Base-by-base conservation (phyloP, 2,888 invertebrate genomes). In the Seira sanloemensis region DNA sequence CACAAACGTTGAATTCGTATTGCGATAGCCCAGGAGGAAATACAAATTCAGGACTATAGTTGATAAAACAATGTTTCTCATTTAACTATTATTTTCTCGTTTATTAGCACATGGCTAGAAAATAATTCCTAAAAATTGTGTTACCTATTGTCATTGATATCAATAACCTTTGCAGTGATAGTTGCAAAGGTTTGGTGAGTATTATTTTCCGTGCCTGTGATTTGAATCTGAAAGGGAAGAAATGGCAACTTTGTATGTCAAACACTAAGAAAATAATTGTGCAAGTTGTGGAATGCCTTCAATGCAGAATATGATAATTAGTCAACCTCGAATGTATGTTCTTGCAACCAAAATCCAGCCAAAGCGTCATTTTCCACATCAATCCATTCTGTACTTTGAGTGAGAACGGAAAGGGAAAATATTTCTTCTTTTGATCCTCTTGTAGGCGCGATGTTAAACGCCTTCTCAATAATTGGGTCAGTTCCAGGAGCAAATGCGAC, bases 91-190 rank as follows among this genome's bases (percentile, higher is more conserved):
- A n/a, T n/a, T n/a, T n/a, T n/a, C n/a, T n/a, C n/a, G n/a, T n/a
- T n/a, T n/a, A n/a, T n/a, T n/a, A n/a, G n/a, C 18, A 27, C 21
- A 2, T 7, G 23, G 25, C 25, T 46, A 66, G n/a, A 26, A 21
- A 46, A 24, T 4, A 24, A 77, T 68, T n/a, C 9, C 66, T 16
- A 24, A 50, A 66, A 23, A 68, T 65, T 65, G 65, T 25, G 19
- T n/a, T 25, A 73, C 68, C 23, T 21, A 85, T 78, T 82, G 65
- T 86, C 85, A 26, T 86, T 86, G 2, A 75, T 25, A 24, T 86
- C 85, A 0, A 12, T 66, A 1, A 86, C 54, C 7, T 25, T 75
- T 1, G 71, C 73, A 2, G 27, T 65, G 5, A 86, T 37, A 12
- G 9, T 50, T 12, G 85, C 85, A 21, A 18, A 19, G 0, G 85